phyloP scores from a whole-genome alignment of 2,888 invertebrate species.

The Neelides folsomi region DNA sequence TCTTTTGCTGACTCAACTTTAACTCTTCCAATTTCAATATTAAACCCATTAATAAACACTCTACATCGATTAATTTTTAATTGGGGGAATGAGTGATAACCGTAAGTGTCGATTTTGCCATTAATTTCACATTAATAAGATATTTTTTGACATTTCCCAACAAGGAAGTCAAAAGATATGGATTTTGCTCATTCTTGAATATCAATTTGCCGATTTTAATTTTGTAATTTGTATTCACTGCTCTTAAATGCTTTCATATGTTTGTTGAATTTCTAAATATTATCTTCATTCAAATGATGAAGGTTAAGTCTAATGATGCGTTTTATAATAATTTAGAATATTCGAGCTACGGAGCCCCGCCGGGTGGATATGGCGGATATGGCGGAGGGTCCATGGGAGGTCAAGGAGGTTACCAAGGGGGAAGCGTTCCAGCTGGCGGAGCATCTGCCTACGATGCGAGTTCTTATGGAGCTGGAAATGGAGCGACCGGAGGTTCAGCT shows the following conservation, averaged over 20 bases:
- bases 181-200: no score
- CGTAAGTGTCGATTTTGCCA: conserved; percentile 1
- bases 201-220: no score
- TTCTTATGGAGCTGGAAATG: conserved; percentile 6
- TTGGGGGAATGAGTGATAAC: conserved; percentile 4
- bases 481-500: conserved; percentile 5
- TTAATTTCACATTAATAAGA: no score
- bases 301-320: not conserved
- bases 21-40: no score
- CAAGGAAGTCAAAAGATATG: no score
- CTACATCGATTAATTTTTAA: no score
- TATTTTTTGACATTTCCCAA: no score
- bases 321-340: conserved; percentile 1
- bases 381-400: conserved; percentile 3
- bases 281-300: not conserved
- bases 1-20: no score
- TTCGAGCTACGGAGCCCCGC: conserved; percentile 6
- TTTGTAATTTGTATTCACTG: no score
- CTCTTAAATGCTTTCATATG: no score
- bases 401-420: conserved; percentile 1
- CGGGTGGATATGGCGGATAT: conserved; percentile 7
- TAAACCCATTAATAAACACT: no score
- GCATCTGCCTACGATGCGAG: conserved; percentile 7
- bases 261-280: no score
- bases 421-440: not conserved